Percentiles rank a stretch among this genome's conserved stretches.
These are phyloP conservation scores for Drosophila niveifrons DNA, from an alignment of 2,888 invertebrate species.

Conservation along the genomic window DNA sequence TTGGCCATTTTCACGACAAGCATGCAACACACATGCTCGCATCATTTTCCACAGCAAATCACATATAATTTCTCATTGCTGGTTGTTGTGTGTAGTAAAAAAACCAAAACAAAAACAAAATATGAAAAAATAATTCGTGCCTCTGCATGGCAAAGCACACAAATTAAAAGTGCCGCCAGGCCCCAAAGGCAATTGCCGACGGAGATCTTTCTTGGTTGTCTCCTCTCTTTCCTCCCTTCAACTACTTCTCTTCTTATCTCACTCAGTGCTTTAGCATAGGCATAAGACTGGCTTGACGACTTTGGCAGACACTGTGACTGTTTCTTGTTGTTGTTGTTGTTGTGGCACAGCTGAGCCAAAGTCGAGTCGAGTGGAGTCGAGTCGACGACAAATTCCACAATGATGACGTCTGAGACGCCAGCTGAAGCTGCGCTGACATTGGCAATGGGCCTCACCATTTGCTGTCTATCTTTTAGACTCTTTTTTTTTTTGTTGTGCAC, in stretches of 20 bases:
- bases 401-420: constrained; percentile 70
- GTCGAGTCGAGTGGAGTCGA: constrained; percentile 10
- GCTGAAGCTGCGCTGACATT: constrained; percentile 52
- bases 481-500: constrained; percentile 40
- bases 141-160: constrained; percentile 42
- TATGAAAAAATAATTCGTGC: constrained; percentile 53
- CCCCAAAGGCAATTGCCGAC: constrained; percentile 14
- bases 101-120: too few species aligned
- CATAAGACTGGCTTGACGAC: constrained; percentile 71
- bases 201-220: neutral
- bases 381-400: constrained; percentile 62
- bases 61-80: constrained; percentile 63
- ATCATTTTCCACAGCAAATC: constrained; percentile 57
- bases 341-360: constrained; percentile 41
- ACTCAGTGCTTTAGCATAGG: constrained; percentile 6
- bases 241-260: neutral
- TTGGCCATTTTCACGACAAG: constrained; percentile 25
- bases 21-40: constrained; percentile 29
- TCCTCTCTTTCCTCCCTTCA: neutral
- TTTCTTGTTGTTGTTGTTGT: constrained; percentile 30
- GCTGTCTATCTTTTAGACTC: constrained; percentile 18
- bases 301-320: constrained; percentile 68
- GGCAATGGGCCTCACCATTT: constrained; percentile 56
- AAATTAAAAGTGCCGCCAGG: constrained; percentile 60
- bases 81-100: constrained; percentile 1